These are phyloP conservation scores for Sebastes nivosus DNA, from an alignment of 2,797 vertebrate species.

Conservation along the genomic window DNA sequence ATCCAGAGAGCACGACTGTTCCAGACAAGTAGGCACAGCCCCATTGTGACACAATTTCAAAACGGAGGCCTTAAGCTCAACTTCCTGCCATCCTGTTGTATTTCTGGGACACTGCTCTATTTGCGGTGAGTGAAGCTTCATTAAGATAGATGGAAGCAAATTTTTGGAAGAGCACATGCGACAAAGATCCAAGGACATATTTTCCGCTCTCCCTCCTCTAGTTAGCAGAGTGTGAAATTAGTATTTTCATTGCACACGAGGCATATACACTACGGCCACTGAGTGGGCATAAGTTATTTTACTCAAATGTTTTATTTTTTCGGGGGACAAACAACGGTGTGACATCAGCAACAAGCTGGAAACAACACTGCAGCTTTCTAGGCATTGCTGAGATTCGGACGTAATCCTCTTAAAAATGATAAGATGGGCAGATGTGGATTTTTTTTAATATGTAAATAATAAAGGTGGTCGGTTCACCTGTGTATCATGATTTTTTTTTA, in stretches of 20 bases:
- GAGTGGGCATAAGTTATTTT: slow-evolving; percentile 1
- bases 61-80: slow-evolving; percentile 62
- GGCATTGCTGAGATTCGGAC: neutral
- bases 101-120: slow-evolving; percentile 67
- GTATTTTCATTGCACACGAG: slow-evolving; percentile 21
- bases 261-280: neutral
- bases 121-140: slow-evolving; percentile 51
- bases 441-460: neutral
- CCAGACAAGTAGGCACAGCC: slow-evolving; percentile 57
- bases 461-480: too few relatives aligned
- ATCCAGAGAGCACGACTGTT: slow-evolving; percentile 55
- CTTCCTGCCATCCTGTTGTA: slow-evolving; percentile 37
- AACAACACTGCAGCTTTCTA: slow-evolving; percentile 3
- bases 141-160: slow-evolving; percentile 55
- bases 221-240: slow-evolving; percentile 53
- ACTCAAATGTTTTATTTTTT: neutral
- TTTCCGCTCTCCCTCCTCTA: slow-evolving; percentile 5
- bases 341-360: slow-evolving; percentile 12
- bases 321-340: neutral
- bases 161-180: slow-evolving; percentile 12
- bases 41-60: slow-evolving; percentile 69
- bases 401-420: slow-evolving; percentile 28
- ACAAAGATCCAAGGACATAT: slow-evolving; percentile 52
- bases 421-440: neutral
- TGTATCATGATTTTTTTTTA: too few relatives aligned